These are phyloP conservation scores for Apodemus speciosus DNA, from an alignment of 2,113 vertebrate species.

Conservation along the genomic window DNA sequence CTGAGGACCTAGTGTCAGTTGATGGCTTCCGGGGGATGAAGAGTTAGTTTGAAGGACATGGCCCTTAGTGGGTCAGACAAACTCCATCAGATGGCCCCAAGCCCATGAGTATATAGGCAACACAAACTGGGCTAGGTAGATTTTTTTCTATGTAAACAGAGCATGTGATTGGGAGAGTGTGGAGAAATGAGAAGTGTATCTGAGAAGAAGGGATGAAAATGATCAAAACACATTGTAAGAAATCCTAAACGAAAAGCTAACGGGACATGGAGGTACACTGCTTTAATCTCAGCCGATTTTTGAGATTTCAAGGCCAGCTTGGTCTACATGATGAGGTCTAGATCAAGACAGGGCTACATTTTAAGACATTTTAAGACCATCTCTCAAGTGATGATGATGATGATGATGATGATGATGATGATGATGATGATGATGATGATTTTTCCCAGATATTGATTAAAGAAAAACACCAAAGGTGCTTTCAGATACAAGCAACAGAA, in stretches of 20 bases:
- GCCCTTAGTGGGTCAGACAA: background rate
- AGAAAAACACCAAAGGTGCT: background rate
- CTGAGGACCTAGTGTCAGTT: background rate
- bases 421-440: background rate
- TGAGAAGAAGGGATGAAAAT: background rate
- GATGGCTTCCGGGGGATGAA: background rate
- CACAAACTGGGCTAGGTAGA: background rate
- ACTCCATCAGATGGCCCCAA: too few species aligned
- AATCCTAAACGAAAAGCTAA: background rate
- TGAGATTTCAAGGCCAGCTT: background rate
- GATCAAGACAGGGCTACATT: background rate
- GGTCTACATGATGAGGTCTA: background rate
- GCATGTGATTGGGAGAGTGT: background rate
- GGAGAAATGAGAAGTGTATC: background rate
- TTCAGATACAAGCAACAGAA: conserved; percentile 40
- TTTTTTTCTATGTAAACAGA: background rate
- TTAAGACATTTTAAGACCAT: background rate
- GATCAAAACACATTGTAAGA: background rate
- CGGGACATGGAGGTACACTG: background rate
- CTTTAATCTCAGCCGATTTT: background rate
- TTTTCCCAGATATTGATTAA: background rate
- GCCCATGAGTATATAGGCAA: background rate
- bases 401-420: too few species aligned
- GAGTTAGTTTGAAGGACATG: background rate
- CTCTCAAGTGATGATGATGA: background rate